Conservation (phyloP, 2,113 vertebrate genomes). For the Eudyptes chrysolophus region DNA sequence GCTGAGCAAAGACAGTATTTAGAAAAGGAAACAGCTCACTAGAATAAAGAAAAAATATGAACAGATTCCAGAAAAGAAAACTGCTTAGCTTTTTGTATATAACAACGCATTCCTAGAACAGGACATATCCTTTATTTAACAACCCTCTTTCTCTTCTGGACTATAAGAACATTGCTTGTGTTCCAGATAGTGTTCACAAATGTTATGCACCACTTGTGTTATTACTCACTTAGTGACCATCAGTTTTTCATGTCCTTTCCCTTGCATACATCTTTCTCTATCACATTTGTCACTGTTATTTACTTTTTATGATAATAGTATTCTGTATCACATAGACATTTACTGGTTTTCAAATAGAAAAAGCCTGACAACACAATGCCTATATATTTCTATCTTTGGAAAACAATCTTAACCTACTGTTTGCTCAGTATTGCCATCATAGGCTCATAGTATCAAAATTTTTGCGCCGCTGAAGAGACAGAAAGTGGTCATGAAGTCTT, state of each 20-base stretch:
- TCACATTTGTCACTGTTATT: background rate
- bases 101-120: background rate
- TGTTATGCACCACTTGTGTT: background rate
- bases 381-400: background rate
- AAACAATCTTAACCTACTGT: background rate
- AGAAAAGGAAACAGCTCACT: background rate
- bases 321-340: background rate
- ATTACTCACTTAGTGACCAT: background rate
- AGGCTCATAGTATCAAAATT: background rate
- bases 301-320: background rate
- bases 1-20: background rate
- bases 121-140: background rate
- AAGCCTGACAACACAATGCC: background rate
- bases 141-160: background rate
- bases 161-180: background rate
- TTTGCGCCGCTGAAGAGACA: background rate
- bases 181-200: background rate
- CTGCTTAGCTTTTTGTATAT: background rate
- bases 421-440: background rate
- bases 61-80: background rate
- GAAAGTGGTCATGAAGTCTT: background rate
- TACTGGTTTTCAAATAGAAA: background rate
- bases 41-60: background rate
- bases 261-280: background rate
- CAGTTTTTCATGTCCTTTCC: background rate